phyloP scores from a whole-genome alignment of 2,113 vertebrate species.

The Nannospalax galili region DNA sequence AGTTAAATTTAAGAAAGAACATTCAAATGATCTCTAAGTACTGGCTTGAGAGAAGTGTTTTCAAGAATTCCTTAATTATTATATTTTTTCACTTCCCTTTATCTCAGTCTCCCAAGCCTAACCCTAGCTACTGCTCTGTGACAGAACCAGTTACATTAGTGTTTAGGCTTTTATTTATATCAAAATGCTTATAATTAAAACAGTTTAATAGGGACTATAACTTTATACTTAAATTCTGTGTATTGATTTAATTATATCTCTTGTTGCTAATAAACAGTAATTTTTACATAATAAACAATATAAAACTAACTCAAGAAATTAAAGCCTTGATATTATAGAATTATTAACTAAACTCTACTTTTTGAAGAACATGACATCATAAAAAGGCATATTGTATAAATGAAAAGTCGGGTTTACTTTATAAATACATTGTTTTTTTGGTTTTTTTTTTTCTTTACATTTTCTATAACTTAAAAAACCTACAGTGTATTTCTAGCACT shows the following conservation, averaged over 20 bases:
- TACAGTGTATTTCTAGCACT: slow-evolving; percentile 73
- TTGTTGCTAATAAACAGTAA: slow-evolving; percentile 66
- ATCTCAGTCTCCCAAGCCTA: neutral
- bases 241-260: slow-evolving; percentile 72
- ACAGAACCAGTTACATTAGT: slow-evolving; percentile 65
- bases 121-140: slow-evolving; percentile 45
- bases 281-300: slow-evolving; percentile 45
- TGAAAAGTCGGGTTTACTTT: slow-evolving; percentile 80
- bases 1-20: slow-evolving; percentile 70
- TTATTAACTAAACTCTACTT: slow-evolving; percentile 77
- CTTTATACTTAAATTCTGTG: slow-evolving; percentile 69
- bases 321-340: slow-evolving; percentile 65
- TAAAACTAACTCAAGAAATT: slow-evolving; percentile 50
- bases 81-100: neutral
- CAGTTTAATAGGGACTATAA: slow-evolving; percentile 70
- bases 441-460: no score
- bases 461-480: slow-evolving; percentile 72
- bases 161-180: slow-evolving; percentile 80
- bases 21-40: slow-evolving; percentile 56
- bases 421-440: slow-evolving; percentile 63
- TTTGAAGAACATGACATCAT: slow-evolving; percentile 77
- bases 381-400: slow-evolving; percentile 81
- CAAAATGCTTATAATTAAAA: slow-evolving; percentile 75
- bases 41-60: slow-evolving; percentile 62
- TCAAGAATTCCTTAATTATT: slow-evolving; percentile 70